Evolutionary conservation across 2,888 invertebrate genomes (phyloP), one percentile per base, ranked within the genome.

Genomic region (Tribolium freemani): DNA sequence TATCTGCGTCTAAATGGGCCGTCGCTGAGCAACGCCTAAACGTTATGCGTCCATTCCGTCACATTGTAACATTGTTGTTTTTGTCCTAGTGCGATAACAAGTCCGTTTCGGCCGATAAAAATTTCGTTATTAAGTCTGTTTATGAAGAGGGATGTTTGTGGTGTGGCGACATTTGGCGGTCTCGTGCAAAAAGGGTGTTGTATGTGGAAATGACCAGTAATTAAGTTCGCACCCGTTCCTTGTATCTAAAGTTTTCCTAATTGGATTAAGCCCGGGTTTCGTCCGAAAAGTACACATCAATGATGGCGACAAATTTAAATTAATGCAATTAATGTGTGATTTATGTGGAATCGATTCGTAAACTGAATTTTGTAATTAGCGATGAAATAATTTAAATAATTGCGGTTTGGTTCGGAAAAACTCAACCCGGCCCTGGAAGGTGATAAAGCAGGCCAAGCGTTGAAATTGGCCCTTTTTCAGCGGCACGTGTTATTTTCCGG

Each of bases 401-500:
- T 26, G 26, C 26, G 26, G 26, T 26, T 26, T 5, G 26, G n/a
- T 38, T 26, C 4, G 38, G 8, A 9, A 38, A 38, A 38, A 38
- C 1, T 5, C 9, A 38, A 38, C 8, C 38, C 38, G 38, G 38
- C n/a, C 38, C 38, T 38, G 38, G 3, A n/a, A 8, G 1, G 10
- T 30, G 60, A 60, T 69, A 60, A 69, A 69, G 13, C 53, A 58
- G 10, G 11, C 48, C 30, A 31, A 48, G 46, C 67, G 56, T 66
- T 45, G 11, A 54, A 54, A 68, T 50, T 58, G 30, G 45, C 16
- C 51, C 54, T 56, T 68, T 72, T 72, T 69, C 69, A 72, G 61
- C 57, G 30, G 9, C 58, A 21, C 31, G 45, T 61, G 64, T 69
- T 63, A 72, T 72, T 72, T 72, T 72, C 72, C 72, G 58, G 69